Base-by-base conservation (phyloP, 2,113 vertebrate species). In the Embiotoca jacksoni region DNA sequence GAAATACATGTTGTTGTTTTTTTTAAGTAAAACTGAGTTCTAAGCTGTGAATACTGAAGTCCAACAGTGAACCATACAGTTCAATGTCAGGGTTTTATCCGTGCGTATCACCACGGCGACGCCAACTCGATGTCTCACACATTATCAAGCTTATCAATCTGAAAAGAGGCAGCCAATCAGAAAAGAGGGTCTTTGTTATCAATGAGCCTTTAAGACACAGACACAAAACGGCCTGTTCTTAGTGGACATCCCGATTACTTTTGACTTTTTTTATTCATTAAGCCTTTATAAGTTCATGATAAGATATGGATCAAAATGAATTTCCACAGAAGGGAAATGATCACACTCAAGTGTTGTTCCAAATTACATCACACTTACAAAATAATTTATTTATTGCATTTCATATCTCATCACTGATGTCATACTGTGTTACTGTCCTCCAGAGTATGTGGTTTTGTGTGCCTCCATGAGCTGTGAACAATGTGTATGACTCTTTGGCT, bases 401-500 rank as follows among this genome's bases (percentile, higher is more conserved):
- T 23, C 23, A 23, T 23, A 23, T 23, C 16, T n/a, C 4, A 50
- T 50, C 49, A 50, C 49, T 50, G 49, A 16, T 50, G 11, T 15
- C 14, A 50, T 14, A 4, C 16, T 16, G 41, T 44, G 41, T 13
- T 13, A 44, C 41, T 44, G 41, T 44, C 10, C 41, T 44, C 41
- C 10, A 44, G 41, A 1, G 7, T 4, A 13, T 13, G 10, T 44
- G 10, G 41, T 13, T 44, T 1, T 23, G 49, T 6, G 49, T 52
- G 16, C n/a, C 49, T 52, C 49, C n/a, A 23, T 6, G 14, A 52
- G 49, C 49, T 35, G 37, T 3, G 4, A 59, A 32, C 16, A 31
- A 11, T 53, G 0, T 32, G 0, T 30, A 16, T 63, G 69, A 70
- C 73, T 41, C 61, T 78, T 67, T 57, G 15, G 16, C 73, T 66